phyloP scores from a whole-genome alignment of 2,797 vertebrate species.

The Garrulus glandarius region DNA sequence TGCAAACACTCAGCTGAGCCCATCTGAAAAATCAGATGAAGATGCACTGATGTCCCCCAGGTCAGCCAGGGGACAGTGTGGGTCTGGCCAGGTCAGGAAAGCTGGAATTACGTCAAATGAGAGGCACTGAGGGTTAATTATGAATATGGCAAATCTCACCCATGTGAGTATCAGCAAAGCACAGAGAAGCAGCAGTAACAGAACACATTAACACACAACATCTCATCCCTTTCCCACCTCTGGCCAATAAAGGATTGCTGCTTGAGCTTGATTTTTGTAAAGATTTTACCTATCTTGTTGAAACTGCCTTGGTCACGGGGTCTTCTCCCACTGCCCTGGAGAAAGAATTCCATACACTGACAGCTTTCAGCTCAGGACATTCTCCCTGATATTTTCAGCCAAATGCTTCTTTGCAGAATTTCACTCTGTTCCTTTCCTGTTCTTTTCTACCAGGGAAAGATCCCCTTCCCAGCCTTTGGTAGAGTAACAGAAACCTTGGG shows the following conservation, averaged over 20 bases:
- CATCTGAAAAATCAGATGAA: not conserved
- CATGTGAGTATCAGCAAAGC: not conserved
- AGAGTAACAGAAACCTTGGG: not conserved
- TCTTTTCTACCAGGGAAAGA: not conserved
- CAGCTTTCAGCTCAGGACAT: not conserved
- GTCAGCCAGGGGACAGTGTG: not conserved
- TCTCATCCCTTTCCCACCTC: not conserved
- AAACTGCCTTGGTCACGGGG: not conserved
- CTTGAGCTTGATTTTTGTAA: not conserved
- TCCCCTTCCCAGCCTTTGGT: not conserved
- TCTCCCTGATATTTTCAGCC: not conserved
- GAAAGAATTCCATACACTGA: not conserved
- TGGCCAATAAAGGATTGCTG: not conserved
- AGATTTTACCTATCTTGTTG: not conserved
- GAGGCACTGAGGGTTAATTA: conserved; percentile 28
- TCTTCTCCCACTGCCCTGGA: not conserved
- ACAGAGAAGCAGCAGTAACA: not conserved
- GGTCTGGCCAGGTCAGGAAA: not conserved
- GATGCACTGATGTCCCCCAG: not conserved
- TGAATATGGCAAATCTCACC: not conserved
- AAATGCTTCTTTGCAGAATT: not conserved
- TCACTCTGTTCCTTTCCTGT: not conserved
- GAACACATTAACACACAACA: not conserved
- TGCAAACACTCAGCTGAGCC: conserved; percentile 7
- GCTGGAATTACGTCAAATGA: conserved; percentile 6